Conservation (phyloP, 1,140 invertebrate genomes). For the Glossosoma conforme region DNA sequence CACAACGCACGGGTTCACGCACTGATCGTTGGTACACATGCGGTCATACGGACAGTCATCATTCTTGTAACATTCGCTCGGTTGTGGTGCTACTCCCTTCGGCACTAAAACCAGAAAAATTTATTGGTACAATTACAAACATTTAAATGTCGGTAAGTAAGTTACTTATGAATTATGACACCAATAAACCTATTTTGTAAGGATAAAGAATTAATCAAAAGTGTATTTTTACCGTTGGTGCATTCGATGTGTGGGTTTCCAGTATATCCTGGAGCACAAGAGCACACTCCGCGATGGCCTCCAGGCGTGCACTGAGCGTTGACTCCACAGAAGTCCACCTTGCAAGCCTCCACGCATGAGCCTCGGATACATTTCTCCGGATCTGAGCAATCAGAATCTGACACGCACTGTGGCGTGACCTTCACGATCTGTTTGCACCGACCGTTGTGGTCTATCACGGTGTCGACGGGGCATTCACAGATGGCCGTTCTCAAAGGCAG, state of each 20-base stretch:
- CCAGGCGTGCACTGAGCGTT: conserved; percentile 77
- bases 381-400: conserved; percentile 67
- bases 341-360: conserved; percentile 74
- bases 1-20: conserved; percentile 70
- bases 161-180: conserved; percentile 5
- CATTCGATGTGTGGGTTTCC: conserved; percentile 83
- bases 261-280: conserved; percentile 70
- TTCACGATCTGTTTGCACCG: conserved; percentile 44
- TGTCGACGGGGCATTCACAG: conserved; percentile 68
- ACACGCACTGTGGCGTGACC: conserved; percentile 56
- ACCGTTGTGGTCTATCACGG: conserved; percentile 53
- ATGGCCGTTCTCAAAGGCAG: conserved; percentile 73
- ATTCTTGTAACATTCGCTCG: conserved; percentile 70
- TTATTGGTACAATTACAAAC: background rate
- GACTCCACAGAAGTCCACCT: conserved; percentile 69
- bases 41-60: conserved; percentile 70
- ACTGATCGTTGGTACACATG: conserved; percentile 69
- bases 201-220: conserved; percentile 14
- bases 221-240: conserved; percentile 49
- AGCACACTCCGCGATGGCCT: conserved; percentile 71
- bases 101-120: conserved; percentile 41
- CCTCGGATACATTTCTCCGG: conserved; percentile 69
- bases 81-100: conserved; percentile 43
- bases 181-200: too few species aligned
- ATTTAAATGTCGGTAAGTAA: background rate